Evolutionary conservation across 2,888 invertebrate genomes (phyloP), one percentile per base, ranked within the genome.

Genomic region (Drosophila atroscutellata): DNA sequence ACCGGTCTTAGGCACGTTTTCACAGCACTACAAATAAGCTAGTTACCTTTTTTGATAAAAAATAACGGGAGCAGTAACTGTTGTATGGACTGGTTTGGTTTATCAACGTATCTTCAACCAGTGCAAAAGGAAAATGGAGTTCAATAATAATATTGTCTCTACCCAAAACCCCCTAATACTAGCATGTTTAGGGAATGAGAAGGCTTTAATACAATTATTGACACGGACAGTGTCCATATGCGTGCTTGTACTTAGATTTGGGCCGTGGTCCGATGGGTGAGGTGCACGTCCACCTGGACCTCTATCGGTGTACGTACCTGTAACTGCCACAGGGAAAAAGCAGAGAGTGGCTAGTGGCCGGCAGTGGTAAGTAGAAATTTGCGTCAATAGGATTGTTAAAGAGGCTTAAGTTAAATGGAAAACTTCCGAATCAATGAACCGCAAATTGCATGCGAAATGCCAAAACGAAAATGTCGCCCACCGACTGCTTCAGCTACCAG

Each of bases 391-490:
- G 87, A 91, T 90, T 90, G 82, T 89, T 92, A 92, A 92, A 92
- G 92, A 92, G 92, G 92, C 92, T 92, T 92, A 92, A 90, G 87
- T 92, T 92, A 92, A 92, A 92, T 92, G 92, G 89, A 92, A 92
- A 92, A 92, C 91, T 92, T 92, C 92, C 91, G 85, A 92, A 78
- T 91, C 92, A 92, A 90, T 92, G 92, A 92, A 89, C 92, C 86
- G 92, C 84, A 84, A 83, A 85, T 85, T 90, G 90, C 83, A 90
- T 90, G 90, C 91, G 90, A 89, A 90, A 90, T 89, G 85, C 89
- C 85, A 89, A 89, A 85, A 86, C 80, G 85, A 86, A 87, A 89
- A 89, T 86, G 85, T 86, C 89, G 85, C 82, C 89, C 74, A 75
- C 78, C 69, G 56, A 63, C 67, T 61, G 73, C 60, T 64, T 67